A percentile compares a stretch with the other conserved stretches of the same genome.
These are phyloP conservation scores for Psittacus erithacus DNA, from an alignment of 2,113 vertebrate species.

Conservation along the genomic window DNA sequence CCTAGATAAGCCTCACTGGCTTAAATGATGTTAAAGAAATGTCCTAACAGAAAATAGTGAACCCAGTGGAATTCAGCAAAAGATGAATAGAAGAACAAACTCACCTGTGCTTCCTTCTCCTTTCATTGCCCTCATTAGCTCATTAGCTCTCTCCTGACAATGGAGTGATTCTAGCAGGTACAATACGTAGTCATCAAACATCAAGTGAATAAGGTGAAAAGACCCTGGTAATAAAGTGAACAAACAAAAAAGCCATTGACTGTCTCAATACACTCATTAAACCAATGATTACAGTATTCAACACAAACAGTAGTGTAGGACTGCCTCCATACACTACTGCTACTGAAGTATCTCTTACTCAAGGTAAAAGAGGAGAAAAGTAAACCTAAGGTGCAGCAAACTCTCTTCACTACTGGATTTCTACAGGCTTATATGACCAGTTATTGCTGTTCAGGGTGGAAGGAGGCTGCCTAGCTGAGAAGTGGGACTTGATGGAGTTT, in stretches of 20 bases:
- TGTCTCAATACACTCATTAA: conserved; percentile 23
- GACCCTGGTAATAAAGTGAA: conserved; percentile 82
- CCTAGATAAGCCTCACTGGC: neutral
- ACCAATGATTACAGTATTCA: neutral
- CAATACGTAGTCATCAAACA: conserved; percentile 98
- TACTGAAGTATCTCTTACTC: neutral
- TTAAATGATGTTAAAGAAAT: neutral
- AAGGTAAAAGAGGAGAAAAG: neutral
- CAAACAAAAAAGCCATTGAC: conserved; percentile 39
- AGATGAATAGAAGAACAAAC: neutral
- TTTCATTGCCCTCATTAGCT: conserved; percentile 97
- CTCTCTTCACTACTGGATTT: neutral
- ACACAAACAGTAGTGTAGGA: neutral
- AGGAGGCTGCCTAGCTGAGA: neutral
- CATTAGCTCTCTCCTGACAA: conserved; percentile 95
- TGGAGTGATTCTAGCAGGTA: conserved; percentile 97
- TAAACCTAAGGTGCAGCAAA: neutral
- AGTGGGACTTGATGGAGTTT: neutral
- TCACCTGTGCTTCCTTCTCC: conserved; percentile 89
- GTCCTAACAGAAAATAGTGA: neutral
- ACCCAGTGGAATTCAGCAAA: neutral
- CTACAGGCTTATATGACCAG: neutral
- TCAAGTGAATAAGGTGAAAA: conserved; percentile 97
- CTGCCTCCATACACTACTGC: neutral
- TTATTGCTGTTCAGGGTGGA: neutral